Conservation (phyloP, 2,888 invertebrate genomes). For the Phyllotreta striolata region DNA sequence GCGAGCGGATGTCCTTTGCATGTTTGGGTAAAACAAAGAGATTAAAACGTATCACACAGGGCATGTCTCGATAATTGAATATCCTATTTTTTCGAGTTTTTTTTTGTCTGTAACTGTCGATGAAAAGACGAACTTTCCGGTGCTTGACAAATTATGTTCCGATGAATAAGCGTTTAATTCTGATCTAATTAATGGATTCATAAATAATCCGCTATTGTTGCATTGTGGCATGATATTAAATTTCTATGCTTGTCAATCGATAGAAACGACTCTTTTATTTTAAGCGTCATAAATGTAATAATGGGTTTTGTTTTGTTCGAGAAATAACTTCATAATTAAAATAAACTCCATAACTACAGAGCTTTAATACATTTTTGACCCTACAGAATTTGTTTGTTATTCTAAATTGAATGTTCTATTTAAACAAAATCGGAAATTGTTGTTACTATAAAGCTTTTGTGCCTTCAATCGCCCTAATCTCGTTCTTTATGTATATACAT, state of each 20-base stretch:
- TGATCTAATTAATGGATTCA: slow-evolving; percentile 20
- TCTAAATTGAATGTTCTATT: too few relatives aligned
- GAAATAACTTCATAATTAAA: too few relatives aligned
- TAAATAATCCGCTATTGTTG: slow-evolving; percentile 6
- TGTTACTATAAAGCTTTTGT: too few relatives aligned
- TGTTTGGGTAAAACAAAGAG: slow-evolving; percentile 31
- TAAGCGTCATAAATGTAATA: neutral
- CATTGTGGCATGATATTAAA: slow-evolving; percentile 1
- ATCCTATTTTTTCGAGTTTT: slow-evolving; percentile 11
- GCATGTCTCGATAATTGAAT: slow-evolving; percentile 33
- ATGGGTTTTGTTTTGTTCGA: too few relatives aligned
- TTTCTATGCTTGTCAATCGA: neutral
- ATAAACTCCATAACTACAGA: too few relatives aligned
- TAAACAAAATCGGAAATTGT: too few relatives aligned
- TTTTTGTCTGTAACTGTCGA: slow-evolving; percentile 14
- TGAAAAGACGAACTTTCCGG: slow-evolving; percentile 24
- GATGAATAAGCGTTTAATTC: slow-evolving; percentile 20
- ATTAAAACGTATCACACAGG: slow-evolving; percentile 32
- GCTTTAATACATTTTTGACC: too few relatives aligned
- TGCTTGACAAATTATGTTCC: slow-evolving; percentile 28
- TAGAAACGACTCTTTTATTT: neutral
- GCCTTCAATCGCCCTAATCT: neutral
- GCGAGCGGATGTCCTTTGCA: slow-evolving; percentile 25
- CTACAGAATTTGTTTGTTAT: too few relatives aligned
- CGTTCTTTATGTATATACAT: slow-evolving; percentile 6